These are phyloP conservation scores for Gadopsis marmoratus DNA, from an alignment of 2,797 vertebrate species.

Conservation along the genomic window DNA sequence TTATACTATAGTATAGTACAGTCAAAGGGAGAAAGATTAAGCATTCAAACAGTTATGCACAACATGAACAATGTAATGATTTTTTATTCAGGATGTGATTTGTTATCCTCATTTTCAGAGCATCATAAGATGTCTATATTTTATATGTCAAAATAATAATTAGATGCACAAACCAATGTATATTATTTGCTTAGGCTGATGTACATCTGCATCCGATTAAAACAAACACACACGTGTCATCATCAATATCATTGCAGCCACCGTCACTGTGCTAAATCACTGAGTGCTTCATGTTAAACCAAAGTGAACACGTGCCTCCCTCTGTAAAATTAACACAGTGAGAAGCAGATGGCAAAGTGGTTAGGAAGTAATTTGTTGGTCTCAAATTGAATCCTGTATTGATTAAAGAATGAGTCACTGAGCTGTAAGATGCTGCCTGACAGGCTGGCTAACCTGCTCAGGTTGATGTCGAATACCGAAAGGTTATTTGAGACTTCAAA, in stretches of 20 bases:
- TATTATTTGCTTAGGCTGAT: background rate
- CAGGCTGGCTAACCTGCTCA: slow-evolving; percentile 4
- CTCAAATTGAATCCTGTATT: slow-evolving; percentile 38
- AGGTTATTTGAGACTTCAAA: background rate
- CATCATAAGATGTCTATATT: background rate
- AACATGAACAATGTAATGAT: background rate
- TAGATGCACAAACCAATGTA: background rate
- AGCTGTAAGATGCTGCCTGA: slow-evolving; percentile 5
- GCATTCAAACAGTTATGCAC: background rate
- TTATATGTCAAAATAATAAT: background rate
- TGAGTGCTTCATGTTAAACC: background rate
- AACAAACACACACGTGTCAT: background rate
- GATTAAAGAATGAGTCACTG: slow-evolving; percentile 46
- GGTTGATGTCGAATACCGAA: background rate
- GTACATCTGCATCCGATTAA: background rate
- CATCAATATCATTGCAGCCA: background rate
- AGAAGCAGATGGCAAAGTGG: slow-evolving; percentile 29
- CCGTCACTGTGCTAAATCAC: background rate
- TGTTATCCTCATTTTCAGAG: background rate
- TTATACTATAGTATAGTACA: too few species aligned
- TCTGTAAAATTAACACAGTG: slow-evolving; percentile 14
- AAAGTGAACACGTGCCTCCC: background rate
- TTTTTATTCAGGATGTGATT: background rate
- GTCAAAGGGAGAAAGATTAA: background rate
- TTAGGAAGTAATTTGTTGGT: slow-evolving; percentile 36